Base-by-base conservation (phyloP, 2,888 invertebrate species). In the Neelides folsomi region DNA sequence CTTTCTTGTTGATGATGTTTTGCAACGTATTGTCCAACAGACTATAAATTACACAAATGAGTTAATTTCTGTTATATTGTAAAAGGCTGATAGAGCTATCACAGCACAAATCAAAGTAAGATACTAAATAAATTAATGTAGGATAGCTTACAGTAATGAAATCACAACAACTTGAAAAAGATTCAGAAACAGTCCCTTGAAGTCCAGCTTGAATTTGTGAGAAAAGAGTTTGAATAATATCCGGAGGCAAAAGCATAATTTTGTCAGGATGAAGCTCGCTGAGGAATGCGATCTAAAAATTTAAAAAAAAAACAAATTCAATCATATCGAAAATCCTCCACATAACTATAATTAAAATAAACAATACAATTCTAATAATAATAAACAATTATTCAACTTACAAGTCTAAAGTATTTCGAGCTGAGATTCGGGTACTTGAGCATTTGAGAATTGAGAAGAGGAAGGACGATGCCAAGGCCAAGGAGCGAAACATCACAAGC, bases 381-480 rank as follows among this genome's bases (percentile, higher is more conserved):
- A n/a, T n/a, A n/a, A n/a, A n/a, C n/a, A n/a, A n/a, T n/a, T n/a
- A n/a, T n/a, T n/a, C n/a, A n/a, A n/a, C 44, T 47, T 45, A 54
- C 54, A 38, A 62, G 50, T n/a, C 60, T 51, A 66, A 73, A 79
- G 68, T 77, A 80, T 70, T 80, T 78, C 35, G 74, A 70, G 67
- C 82, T 82, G 35, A 84, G 69, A 2, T 74, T 73, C 1, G 83
- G 83, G 67, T 81, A 80, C 69, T 80, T 80, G 35, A 86, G 71
- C 49, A 85, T 70, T 64, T 83, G 80, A 45, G 77, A 73, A 40
- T 77, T 81, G 78, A 85, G 81, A 54, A 85, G 70, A 4, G 84
- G 83, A 73, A 84, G 78, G 42, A 86, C 73, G 60, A 81, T 78
- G 65, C 78, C 78, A 5, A 86, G 73, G 13, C 83, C 82, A 66